Conservation (phyloP, 2,797 vertebrate genomes). For the Cyprinodon diabolis region DNA sequence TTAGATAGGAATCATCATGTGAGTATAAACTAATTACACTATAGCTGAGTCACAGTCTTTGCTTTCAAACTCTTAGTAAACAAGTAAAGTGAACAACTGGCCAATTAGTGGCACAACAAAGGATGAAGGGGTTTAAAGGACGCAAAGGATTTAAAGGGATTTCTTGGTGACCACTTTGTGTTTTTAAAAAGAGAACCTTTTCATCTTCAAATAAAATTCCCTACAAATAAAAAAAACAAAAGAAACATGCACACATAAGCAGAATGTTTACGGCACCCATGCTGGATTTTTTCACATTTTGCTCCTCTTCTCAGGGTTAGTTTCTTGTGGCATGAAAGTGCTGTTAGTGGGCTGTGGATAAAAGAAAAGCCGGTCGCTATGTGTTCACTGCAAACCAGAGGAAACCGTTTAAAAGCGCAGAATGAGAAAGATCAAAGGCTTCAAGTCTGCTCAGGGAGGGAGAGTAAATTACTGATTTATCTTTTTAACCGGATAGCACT, state of each 20-base stretch:
- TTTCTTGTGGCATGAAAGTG: slow-evolving; percentile 61
- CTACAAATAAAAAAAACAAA: not conserved
- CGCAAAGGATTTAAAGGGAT: not conserved
- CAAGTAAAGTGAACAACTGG: slow-evolving; percentile 35
- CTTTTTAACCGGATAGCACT: slow-evolving; percentile 63
- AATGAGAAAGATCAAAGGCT: slow-evolving; percentile 71
- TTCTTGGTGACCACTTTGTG: not conserved
- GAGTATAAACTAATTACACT: slow-evolving; percentile 60
- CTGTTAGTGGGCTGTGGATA: slow-evolving; percentile 61
- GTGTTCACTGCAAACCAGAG: slow-evolving; percentile 62
- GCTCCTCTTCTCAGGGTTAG: slow-evolving; percentile 31
- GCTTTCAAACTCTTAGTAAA: slow-evolving; percentile 30
- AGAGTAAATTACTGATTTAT: slow-evolving; percentile 71
- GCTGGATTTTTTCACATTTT: slow-evolving; percentile 8
- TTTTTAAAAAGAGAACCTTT: slow-evolving; percentile 3
- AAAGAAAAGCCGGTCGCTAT: slow-evolving; percentile 59
- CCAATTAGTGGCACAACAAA: slow-evolving; percentile 23
- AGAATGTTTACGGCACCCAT: not conserved
- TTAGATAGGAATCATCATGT: slow-evolving; percentile 67
- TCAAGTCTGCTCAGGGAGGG: slow-evolving; percentile 41
- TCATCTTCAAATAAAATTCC: slow-evolving; percentile 1
- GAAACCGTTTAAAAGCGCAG: slow-evolving; percentile 66
- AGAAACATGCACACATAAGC: slow-evolving; percentile 11
- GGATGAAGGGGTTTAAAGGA: slow-evolving; percentile 5
- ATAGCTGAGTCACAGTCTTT: slow-evolving; percentile 36